A percentile compares a stretch with the other conserved stretches of the same genome.
Conservation (phyloP, 2,888 invertebrate species). For the Ryuthela nishihirai region DNA sequence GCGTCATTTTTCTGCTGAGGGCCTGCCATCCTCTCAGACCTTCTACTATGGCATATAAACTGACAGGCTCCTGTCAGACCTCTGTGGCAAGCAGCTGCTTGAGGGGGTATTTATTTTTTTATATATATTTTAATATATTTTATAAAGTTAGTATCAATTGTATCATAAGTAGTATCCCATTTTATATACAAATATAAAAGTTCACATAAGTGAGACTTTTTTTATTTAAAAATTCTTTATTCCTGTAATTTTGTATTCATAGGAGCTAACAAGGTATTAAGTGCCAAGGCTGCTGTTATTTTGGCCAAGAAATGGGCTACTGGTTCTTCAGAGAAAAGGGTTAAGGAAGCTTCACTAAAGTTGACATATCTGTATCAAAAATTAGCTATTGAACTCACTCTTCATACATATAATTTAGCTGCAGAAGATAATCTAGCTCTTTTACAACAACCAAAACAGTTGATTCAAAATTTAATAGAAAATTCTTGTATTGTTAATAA, state of each 20-base stretch:
- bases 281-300: slow-evolving; percentile 2
- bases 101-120: no score
- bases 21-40: no score
- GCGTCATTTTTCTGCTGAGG: no score
- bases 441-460: not conserved
- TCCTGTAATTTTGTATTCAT: not conserved
- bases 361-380: not conserved
- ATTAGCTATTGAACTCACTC: slow-evolving; percentile 5
- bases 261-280: slow-evolving; percentile 19
- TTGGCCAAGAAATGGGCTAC: slow-evolving; percentile 6
- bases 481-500: not conserved
- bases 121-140: no score
- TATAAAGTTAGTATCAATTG: no score
- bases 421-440: slow-evolving; percentile 1
- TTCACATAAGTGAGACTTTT: no score
- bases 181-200: no score
- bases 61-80: no score
- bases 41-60: no score
- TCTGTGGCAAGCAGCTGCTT: no score
- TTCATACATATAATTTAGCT: slow-evolving; percentile 10
- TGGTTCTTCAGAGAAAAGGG: not conserved
- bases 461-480: no score
- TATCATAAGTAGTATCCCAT: no score
- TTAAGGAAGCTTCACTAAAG: not conserved
- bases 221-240: not conserved